Conservation (phyloP, 2,113 vertebrate species). For the Sakesphorus luctuosus region DNA sequence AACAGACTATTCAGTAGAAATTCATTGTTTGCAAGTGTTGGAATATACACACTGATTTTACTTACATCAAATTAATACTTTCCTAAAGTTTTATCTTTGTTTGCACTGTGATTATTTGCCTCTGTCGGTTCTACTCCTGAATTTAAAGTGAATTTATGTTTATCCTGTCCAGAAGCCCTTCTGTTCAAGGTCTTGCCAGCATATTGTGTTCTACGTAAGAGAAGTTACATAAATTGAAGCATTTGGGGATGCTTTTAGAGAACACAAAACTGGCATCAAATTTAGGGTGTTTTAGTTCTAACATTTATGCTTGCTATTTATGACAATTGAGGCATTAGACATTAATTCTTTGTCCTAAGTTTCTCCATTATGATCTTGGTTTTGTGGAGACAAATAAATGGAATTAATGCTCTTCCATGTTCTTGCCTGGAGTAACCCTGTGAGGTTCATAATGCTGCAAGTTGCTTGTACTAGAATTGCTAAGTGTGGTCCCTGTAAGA, state of each 20-base stretch:
- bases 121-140: not conserved
- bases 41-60: not conserved
- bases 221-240: not conserved
- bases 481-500: not conserved
- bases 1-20: not conserved
- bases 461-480: not conserved
- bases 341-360: not conserved
- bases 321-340: not conserved
- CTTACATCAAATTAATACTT: not conserved
- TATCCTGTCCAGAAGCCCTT: not conserved
- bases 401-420: not conserved
- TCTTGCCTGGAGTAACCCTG: not conserved
- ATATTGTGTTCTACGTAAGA: not conserved
- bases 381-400: not conserved
- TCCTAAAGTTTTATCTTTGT: not conserved
- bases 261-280: not conserved
- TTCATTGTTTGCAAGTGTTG: not conserved
- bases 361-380: not conserved
- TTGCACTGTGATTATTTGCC: not conserved
- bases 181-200: not conserved
- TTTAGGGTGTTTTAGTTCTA: not conserved
- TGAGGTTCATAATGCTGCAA: not conserved
- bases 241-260: not conserved
- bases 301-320: not conserved
- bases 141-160: not conserved